Evolutionary conservation across 2,888 invertebrate species (phyloP).

Genomic region (Ophion slaviceki): DNA sequence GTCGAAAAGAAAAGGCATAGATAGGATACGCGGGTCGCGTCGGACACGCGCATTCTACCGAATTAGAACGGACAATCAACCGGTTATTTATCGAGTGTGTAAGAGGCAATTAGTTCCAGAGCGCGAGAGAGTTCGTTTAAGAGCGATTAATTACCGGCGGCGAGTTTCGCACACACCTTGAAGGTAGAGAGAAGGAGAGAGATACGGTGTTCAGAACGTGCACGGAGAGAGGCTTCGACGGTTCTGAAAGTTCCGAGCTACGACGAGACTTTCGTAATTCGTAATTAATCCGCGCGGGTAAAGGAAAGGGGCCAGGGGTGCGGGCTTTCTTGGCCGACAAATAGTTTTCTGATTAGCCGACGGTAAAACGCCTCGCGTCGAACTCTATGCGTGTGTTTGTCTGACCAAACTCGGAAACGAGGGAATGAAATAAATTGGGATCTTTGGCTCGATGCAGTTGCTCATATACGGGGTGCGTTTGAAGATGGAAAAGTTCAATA

Average conservation of each 20-base stretch:
- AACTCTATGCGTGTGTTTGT: background rate
- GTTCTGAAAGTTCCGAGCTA: conserved; percentile 48
- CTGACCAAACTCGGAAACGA: background rate
- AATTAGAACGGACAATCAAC: conserved; percentile 50
- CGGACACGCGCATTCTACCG: conserved; percentile 20
- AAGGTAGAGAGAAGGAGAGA: background rate
- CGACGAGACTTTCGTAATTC: conserved; percentile 57
- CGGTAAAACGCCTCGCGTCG: background rate
- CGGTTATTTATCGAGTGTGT: conserved; percentile 59
- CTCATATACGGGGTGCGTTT: too few species aligned
- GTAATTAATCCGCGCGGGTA: conserved; percentile 62
- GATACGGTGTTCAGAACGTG: background rate
- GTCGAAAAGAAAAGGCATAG: conserved; percentile 5
- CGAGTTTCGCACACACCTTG: conserved; percentile 1
- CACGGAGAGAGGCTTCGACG: background rate
- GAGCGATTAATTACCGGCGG: conserved; percentile 63
- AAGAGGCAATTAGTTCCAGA: conserved; percentile 58
- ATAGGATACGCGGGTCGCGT: too few species aligned
- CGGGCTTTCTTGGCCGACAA: conserved; percentile 61
- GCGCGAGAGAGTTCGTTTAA: conserved; percentile 56
- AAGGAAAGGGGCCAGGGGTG: conserved; percentile 14
- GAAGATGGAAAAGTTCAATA: too few species aligned
- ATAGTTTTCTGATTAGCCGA: conserved; percentile 64
- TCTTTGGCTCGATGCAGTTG: too few species aligned
- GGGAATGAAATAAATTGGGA: background rate